Evolutionary conservation across 1,140 invertebrate genomes (phyloP).

Genomic region (Caenorhabditis briggsae): DNA sequence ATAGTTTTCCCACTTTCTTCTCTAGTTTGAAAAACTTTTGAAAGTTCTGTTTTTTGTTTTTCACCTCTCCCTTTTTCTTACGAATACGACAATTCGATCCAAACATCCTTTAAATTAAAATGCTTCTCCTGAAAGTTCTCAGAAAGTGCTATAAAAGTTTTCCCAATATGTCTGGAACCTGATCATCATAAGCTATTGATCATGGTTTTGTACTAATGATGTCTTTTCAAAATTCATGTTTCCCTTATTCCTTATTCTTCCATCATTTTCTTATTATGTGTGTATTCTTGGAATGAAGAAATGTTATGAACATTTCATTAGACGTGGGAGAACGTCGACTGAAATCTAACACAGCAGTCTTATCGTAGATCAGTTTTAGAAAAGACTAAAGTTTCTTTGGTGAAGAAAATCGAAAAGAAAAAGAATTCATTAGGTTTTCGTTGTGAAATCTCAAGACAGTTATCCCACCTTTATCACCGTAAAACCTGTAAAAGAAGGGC

Average conservation of each 20-base stretch:
- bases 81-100: not conserved
- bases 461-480: no score
- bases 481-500: no score
- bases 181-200: not conserved
- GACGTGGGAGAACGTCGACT: slow-evolving; percentile 6
- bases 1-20: no score
- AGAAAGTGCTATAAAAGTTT: not conserved
- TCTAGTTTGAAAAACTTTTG: not conserved
- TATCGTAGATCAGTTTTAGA: slow-evolving; percentile 5
- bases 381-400: not conserved
- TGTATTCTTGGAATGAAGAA: slow-evolving; percentile 6
- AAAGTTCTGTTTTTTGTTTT: slow-evolving; percentile 17
- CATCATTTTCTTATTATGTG: not conserved
- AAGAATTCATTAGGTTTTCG: no score
- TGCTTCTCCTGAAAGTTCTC: not conserved
- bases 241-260: not conserved
- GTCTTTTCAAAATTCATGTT: not conserved
- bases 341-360: not conserved
- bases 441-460: no score
- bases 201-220: not conserved
- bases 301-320: slow-evolving; percentile 48
- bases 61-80: not conserved
- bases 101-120: slow-evolving; percentile 2
- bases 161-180: not conserved
- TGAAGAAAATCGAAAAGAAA: no score